phyloP scores from a whole-genome alignment of 2,113 vertebrate species.

The Chunga burmeisteri region DNA sequence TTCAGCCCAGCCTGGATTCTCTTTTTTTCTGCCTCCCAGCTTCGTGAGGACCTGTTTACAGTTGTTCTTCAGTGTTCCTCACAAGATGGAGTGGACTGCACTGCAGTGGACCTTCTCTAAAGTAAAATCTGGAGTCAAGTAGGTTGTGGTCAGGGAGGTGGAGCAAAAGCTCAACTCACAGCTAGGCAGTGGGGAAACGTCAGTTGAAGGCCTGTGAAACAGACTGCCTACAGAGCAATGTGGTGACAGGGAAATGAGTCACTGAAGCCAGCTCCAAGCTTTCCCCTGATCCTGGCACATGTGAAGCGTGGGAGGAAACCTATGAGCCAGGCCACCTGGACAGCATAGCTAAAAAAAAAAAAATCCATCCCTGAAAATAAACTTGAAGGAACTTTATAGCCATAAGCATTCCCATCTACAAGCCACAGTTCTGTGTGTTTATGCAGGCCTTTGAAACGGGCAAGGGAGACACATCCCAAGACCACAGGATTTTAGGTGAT shows the following conservation, averaged over 20 bases:
- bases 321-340: slow-evolving; percentile 36
- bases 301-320: slow-evolving; percentile 1
- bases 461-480: background rate
- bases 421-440: background rate
- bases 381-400: slow-evolving; percentile 12
- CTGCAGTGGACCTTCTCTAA: background rate
- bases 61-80: background rate
- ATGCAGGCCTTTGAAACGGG: background rate
- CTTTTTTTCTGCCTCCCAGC: background rate
- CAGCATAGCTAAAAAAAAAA: background rate
- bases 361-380: slow-evolving; percentile 4
- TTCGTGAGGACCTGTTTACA: background rate
- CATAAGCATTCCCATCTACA: background rate
- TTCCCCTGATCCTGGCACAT: background rate
- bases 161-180: background rate
- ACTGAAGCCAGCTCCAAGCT: background rate
- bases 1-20: background rate
- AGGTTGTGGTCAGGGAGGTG: background rate
- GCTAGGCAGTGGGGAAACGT: background rate
- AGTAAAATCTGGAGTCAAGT: background rate
- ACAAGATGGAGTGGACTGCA: background rate
- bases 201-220: background rate
- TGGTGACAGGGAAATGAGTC: background rate
- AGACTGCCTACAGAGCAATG: background rate
- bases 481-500: background rate